Conservation (phyloP, 2,888 invertebrate genomes). For the Caenorhabditis virilis region DNA sequence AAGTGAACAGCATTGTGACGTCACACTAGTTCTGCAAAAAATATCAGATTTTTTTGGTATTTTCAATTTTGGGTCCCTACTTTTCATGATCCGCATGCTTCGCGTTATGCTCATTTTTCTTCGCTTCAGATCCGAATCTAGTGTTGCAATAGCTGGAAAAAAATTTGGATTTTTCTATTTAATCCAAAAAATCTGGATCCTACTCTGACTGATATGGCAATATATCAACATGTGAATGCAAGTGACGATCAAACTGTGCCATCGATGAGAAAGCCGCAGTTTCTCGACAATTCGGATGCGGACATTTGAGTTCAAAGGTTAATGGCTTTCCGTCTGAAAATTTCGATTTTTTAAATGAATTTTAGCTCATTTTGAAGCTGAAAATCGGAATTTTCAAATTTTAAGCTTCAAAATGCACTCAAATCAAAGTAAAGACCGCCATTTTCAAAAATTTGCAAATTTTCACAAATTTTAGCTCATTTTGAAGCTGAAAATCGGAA, state of each 20-base stretch:
- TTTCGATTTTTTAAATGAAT: too few species aligned
- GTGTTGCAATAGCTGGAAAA: neutral
- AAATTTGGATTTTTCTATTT: neutral
- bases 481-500: too few species aligned
- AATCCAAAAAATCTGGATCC: neutral
- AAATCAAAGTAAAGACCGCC: too few species aligned
- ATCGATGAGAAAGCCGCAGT: neutral
- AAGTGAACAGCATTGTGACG: constrained; percentile 23
- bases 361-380: too few species aligned
- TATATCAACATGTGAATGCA: neutral
- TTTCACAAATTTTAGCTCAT: too few species aligned
- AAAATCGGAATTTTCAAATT: too few species aligned
- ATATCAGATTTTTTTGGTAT: too few species aligned
- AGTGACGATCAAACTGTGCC: neutral
- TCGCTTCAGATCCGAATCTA: neutral
- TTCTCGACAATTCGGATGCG: neutral
- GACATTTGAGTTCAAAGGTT: neutral
- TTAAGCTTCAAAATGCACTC: too few species aligned
- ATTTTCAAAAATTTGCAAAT: too few species aligned
- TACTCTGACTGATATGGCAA: neutral
- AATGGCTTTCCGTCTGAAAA: too few species aligned
- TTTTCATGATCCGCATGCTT: constrained; percentile 1
- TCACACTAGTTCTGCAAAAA: constrained; percentile 9
- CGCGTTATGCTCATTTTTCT: neutral
- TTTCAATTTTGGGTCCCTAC: neutral